A percentile compares a stretch with the other conserved stretches of the same genome.
Conservation (phyloP, 2,113 vertebrate genomes). For the Marmota monax region DNA sequence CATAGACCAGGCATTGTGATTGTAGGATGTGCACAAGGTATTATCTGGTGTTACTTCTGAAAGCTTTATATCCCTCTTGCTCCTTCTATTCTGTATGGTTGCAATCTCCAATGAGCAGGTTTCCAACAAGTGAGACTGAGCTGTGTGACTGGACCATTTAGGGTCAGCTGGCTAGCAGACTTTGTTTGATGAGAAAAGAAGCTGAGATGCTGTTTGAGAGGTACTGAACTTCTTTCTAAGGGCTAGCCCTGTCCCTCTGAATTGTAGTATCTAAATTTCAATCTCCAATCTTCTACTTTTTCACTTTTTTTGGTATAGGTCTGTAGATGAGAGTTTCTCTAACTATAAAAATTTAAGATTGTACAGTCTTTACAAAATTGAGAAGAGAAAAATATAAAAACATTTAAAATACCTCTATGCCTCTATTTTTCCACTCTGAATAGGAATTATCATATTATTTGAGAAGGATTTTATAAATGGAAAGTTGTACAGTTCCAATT, state of each 20-base stretch:
- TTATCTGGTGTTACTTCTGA: not conserved
- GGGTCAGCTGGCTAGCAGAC: not conserved
- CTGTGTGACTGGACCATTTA: not conserved
- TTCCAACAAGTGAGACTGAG: constrained; percentile 8
- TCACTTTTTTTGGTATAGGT: constrained; percentile 26
- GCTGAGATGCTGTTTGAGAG: not conserved
- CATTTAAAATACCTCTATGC: not conserved
- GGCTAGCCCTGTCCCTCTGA: not conserved
- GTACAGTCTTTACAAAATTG: not conserved
- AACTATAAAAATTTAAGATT: constrained; percentile 38
- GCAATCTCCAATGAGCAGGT: not conserved
- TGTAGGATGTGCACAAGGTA: not conserved
- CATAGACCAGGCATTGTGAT: not conserved
- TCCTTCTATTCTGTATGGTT: not conserved
- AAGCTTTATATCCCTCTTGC: not conserved
- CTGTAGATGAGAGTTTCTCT: not conserved
- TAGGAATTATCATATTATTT: not conserved
- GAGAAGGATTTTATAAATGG: constrained; percentile 1
- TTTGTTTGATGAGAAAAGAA: constrained; percentile 42
- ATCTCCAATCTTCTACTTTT: not conserved
- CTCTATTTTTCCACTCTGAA: not conserved
- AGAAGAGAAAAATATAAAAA: constrained; percentile 50
- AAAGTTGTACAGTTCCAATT: not conserved
- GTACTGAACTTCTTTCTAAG: not conserved
- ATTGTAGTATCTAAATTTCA: constrained; percentile 9